These are phyloP conservation scores for Pachypsylla venusta DNA, from an alignment of 1,140 invertebrate species.

Conservation along the genomic window DNA sequence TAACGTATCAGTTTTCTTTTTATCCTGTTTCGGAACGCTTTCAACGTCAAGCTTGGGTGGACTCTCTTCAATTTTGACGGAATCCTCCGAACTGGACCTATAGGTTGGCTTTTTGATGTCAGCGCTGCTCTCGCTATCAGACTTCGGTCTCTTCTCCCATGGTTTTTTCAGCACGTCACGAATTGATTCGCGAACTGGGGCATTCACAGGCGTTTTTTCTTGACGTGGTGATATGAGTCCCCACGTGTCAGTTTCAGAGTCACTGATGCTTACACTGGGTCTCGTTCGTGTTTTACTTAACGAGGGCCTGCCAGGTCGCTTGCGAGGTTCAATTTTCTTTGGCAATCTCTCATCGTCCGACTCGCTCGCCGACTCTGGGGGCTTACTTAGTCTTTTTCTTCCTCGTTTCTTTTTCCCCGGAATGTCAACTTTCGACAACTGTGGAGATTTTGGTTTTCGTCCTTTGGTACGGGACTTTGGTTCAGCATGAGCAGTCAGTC, in stretches of 20 bases:
- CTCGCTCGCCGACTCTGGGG: not conserved
- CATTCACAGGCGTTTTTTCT: not conserved
- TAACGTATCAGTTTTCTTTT: slow-evolving; percentile 53
- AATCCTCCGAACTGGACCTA: not conserved
- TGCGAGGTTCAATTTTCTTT: not conserved
- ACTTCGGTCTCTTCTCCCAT: not conserved
- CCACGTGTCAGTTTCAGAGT: not conserved
- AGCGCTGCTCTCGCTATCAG: not conserved
- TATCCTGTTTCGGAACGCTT: slow-evolving; percentile 41
- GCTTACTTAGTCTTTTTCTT: not conserved
- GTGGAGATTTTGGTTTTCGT: not conserved
- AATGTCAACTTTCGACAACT: not conserved
- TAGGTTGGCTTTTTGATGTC: not conserved
- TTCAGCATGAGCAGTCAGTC: not conserved
- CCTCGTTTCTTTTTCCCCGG: not conserved
- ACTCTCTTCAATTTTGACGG: not conserved
- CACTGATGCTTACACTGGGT: not conserved
- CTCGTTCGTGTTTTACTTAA: not conserved
- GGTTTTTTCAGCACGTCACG: not conserved
- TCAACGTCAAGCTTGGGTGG: slow-evolving; percentile 40
- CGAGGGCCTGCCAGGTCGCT: not conserved
- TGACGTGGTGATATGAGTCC: not conserved
- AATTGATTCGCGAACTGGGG: not conserved
- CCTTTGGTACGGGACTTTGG: not conserved
- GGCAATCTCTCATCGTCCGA: not conserved